These are phyloP conservation scores for Micoletzkya japonica DNA, from an alignment of 2,888 invertebrate species.

Conservation along the genomic window DNA sequence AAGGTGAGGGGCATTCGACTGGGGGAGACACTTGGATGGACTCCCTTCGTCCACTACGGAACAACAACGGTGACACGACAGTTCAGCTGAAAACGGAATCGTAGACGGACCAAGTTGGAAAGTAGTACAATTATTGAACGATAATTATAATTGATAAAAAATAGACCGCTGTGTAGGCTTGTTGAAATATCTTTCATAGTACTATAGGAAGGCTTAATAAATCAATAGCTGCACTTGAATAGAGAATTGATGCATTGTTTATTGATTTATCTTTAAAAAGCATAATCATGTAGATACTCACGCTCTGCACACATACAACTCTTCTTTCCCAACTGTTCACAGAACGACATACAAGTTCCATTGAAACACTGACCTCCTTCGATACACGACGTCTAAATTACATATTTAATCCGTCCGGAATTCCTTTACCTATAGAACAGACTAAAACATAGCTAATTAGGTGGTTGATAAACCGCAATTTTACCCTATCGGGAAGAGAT, in stretches of 20 bases:
- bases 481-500: constrained; percentile 13
- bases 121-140: no score
- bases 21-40: constrained; percentile 26
- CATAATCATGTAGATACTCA: no score
- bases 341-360: constrained; percentile 91
- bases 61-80: constrained; percentile 92
- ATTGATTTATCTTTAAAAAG: no score
- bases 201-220: no score
- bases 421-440: neutral
- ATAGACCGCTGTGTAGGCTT: neutral
- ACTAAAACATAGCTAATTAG: neutral
- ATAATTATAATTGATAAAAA: no score
- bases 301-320: constrained; percentile 96
- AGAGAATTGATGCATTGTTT: neutral
- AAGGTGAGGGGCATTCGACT: constrained; percentile 70
- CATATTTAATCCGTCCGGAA: neutral
- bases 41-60: constrained; percentile 9
- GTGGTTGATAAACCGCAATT: neutral
- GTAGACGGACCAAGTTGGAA: no score
- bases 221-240: no score
- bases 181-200: neutral
- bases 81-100: constrained; percentile 83
- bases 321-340: constrained; percentile 79
- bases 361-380: constrained; percentile 83
- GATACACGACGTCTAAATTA: constrained; percentile 76